Base-by-base conservation (phyloP, 53 echinoderm and acorn worm species). In the Echinometra lucunter region DNA sequence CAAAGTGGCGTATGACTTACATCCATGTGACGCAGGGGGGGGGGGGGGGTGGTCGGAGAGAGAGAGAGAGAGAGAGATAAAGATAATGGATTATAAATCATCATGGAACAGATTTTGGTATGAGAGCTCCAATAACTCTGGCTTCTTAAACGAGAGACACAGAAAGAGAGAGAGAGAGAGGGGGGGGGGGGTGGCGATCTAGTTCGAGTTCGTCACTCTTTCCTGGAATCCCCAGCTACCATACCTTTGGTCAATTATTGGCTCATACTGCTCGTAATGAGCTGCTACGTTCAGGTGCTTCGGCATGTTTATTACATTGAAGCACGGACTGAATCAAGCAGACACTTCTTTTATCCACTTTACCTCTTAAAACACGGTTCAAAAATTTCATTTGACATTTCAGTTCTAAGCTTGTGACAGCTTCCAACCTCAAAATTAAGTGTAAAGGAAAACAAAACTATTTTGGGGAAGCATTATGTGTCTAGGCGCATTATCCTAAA, bases 281-380 rank as follows among this genome's bases (percentile, higher is more conserved):
- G 47, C 63, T 66, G 66, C 91, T 69, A 91, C 45, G 60, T 69
- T 91, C 91, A 91, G 69, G 91, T 91, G 91, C 42, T 91, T 25
- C n/a, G 16, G 4, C 40, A 28, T 91, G 69, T 91, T 91, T 69
- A 69, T 66, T 69, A 27, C 25, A 67, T 44, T 69, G 91, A 91
- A 69, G 69, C 40, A 66, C 38, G 32, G 44, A 44, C 25, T 91
- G 91, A 91, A 42, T 44, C 69, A 45, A 91, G 67, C 28, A 67
- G 91, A 67, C 91, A 69, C 34, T 90, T 57, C 55, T 49, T 37
- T 40, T 37, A 90, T 37, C 90, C 17, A 38, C 57, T 25, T 23
- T n/a, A 47, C 49, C 83, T 47, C 27, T n/a, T 0, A 45, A 83
- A 47, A 27, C 47, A 83, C 10, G 49, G n/a, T 47, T 7, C 18